These are phyloP conservation scores for Ophraella communa DNA, from an alignment of 2,888 invertebrate genomes.

Conservation along the genomic window DNA sequence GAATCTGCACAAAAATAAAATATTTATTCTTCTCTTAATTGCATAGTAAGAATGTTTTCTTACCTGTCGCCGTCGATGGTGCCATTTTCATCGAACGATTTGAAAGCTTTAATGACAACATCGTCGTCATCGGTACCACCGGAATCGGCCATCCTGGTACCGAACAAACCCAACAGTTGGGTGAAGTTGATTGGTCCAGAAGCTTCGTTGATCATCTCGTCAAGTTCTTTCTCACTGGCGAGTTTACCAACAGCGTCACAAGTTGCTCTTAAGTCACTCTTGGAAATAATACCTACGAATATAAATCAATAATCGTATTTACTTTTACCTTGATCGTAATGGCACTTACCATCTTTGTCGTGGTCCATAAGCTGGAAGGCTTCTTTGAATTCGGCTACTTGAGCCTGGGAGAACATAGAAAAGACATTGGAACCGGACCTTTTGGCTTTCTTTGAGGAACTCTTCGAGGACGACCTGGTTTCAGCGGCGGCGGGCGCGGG, in stretches of 20 bases:
- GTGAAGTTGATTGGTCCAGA: conserved; percentile 94
- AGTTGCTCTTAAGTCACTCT: conserved; percentile 88
- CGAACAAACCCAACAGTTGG: conserved; percentile 90
- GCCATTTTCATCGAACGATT: conserved; percentile 88
- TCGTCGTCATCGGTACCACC: conserved; percentile 89
- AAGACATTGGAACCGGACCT: conserved; percentile 94
- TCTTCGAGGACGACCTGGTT: conserved; percentile 79
- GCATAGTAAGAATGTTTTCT: conserved; percentile 38
- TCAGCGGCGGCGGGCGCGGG: conserved; percentile 73
- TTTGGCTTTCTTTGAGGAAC: conserved; percentile 83
- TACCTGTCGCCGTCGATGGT: conserved; percentile 86
- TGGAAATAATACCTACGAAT: conserved; percentile 63
- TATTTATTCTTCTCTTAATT: neutral
- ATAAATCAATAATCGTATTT: neutral
- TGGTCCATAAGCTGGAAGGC: conserved; percentile 96
- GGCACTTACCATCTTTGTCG: conserved; percentile 75
- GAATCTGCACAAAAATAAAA: conserved; percentile 65
- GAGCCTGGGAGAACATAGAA: conserved; percentile 94
- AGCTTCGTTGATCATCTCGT: conserved; percentile 86
- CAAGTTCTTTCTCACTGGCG: conserved; percentile 88
- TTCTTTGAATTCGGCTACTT: conserved; percentile 91
- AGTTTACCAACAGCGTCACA: conserved; percentile 92
- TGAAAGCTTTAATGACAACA: conserved; percentile 90
- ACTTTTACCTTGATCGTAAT: neutral
- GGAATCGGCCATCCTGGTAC: conserved; percentile 89